A percentile compares a stretch with the other conserved stretches of the same genome.
Evolutionary conservation across 2,113 vertebrate species (phyloP).

Genomic region (Eublepharis macularius): DNA sequence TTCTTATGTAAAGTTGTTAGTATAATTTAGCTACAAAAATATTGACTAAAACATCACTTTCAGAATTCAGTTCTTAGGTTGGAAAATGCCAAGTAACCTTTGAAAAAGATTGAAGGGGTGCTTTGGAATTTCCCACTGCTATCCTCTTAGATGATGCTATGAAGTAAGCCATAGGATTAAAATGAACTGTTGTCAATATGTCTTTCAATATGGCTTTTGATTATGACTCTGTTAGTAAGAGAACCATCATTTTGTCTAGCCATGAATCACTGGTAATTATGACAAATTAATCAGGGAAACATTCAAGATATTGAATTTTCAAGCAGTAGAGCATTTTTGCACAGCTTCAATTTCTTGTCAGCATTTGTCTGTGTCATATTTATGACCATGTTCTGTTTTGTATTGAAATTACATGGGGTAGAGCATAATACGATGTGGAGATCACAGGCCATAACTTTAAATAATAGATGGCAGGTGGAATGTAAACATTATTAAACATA

Average conservation of each 20-base stretch:
- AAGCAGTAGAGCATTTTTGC: not conserved
- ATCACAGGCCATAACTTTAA: constrained; percentile 3
- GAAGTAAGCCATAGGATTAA: not conserved
- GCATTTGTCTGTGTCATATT: constrained; percentile 6
- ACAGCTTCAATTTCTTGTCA: not conserved
- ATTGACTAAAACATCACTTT: not conserved
- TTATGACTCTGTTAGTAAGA: constrained; percentile 2
- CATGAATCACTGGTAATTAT: constrained; percentile 15
- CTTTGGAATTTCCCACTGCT: not conserved
- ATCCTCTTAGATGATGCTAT: not conserved
- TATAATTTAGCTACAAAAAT: not conserved
- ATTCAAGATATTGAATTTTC: constrained; percentile 2
- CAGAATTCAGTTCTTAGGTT: not conserved
- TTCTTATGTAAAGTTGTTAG: not conserved
- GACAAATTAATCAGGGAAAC: constrained; percentile 14
- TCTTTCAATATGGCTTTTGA: not conserved
- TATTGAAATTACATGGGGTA: not conserved
- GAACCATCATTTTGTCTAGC: not conserved
- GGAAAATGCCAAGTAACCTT: not conserved
- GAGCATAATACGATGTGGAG: not conserved
- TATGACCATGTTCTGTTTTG: not conserved
- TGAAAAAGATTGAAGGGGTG: not conserved
- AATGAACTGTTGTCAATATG: constrained; percentile 1
- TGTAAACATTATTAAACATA: not conserved
- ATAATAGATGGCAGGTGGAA: fast-evolving